Evolutionary conservation across 2,113 vertebrate species (phyloP).

Genomic region (Actenoides hombroni): DNA sequence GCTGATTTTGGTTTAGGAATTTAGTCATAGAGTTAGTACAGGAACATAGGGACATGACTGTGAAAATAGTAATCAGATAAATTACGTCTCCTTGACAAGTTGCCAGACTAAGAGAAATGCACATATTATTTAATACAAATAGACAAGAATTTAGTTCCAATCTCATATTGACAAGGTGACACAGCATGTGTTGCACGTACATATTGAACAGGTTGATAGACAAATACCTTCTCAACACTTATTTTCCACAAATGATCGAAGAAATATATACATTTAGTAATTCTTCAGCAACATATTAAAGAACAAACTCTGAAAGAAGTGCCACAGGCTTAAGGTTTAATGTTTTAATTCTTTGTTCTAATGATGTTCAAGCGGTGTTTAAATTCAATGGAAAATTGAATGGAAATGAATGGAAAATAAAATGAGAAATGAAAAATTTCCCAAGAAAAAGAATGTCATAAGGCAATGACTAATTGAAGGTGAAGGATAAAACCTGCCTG

Average conservation of each 20-base stretch:
- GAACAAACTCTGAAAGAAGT: neutral
- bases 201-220: neutral
- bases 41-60: neutral
- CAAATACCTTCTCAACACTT: neutral
- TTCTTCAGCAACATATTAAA: neutral
- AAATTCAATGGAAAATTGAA: neutral
- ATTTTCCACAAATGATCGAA: neutral
- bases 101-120: neutral
- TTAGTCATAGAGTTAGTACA: neutral
- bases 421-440: neutral
- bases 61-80: neutral
- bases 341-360: neutral
- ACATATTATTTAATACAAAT: neutral
- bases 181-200: neutral
- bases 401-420: neutral
- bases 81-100: neutral
- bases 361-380: neutral
- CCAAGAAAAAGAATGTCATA: accelerated
- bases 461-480: neutral
- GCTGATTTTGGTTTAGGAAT: neutral
- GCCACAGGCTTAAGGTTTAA: neutral
- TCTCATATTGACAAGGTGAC: neutral
- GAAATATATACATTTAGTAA: neutral
- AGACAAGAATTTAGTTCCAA: neutral
- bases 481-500: neutral